Percentiles rank a stretch among this genome's conserved stretches.
Conservation (phyloP, 2,797 vertebrate genomes). For the Sebastes alutus region DNA sequence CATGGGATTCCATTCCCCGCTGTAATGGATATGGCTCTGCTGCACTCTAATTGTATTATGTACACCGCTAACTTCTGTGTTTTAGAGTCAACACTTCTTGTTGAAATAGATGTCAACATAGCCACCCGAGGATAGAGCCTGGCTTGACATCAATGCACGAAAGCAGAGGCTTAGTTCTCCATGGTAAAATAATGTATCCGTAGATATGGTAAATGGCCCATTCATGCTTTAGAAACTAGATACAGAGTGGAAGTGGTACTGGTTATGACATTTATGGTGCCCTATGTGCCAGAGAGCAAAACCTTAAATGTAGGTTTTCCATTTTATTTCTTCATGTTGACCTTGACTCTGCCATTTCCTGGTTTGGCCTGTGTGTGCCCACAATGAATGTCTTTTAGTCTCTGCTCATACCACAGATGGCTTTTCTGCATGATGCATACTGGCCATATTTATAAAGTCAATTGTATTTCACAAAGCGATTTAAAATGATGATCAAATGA, state of each 20-base stretch:
- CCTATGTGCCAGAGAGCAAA: neutral
- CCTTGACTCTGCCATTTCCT: slow-evolving; percentile 29
- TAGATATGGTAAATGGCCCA: slow-evolving; percentile 17
- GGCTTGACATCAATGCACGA: neutral
- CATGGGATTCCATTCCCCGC: neutral
- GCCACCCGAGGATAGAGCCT: slow-evolving; percentile 7
- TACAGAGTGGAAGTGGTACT: neutral
- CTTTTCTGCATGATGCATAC: neutral
- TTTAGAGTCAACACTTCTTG: slow-evolving; percentile 1
- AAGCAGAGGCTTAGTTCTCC: slow-evolving; percentile 12
- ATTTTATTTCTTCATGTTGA: slow-evolving; percentile 6
- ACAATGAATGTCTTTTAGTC: slow-evolving; percentile 21
- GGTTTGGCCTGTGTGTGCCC: neutral
- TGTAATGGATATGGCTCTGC: slow-evolving; percentile 23
- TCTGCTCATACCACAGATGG: slow-evolving; percentile 9
- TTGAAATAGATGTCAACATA: slow-evolving; percentile 33
- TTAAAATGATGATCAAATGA: neutral
- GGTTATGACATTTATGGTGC: neutral
- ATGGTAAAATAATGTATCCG: neutral
- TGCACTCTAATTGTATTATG: slow-evolving; percentile 40
- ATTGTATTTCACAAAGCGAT: neutral
- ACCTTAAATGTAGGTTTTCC: neutral
- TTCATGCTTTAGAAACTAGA: slow-evolving; percentile 21
- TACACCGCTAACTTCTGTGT: slow-evolving; percentile 19
- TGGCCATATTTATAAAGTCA: neutral